Percentiles rank a stretch among this genome's conserved stretches.
These are phyloP conservation scores for Sclerodermus sp. DNA, from an alignment of 2,888 invertebrate genomes.

Conservation along the genomic window DNA sequence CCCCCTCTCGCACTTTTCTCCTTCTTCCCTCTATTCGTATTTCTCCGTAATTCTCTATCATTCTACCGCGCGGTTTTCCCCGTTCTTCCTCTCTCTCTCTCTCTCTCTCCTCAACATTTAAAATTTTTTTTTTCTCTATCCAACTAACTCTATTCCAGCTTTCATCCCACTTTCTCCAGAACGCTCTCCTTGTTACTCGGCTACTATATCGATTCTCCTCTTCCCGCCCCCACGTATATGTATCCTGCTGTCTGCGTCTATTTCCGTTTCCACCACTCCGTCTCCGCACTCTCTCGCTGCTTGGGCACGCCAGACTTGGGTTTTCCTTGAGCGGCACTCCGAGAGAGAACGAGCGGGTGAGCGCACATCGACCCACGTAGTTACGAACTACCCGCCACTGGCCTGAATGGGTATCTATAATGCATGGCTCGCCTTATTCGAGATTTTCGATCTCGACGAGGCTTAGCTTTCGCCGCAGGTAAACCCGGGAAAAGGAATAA, in stretches of 20 bases:
- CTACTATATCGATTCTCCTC: conserved; percentile 1
- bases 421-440: conserved; percentile 43
- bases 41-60: conserved; percentile 12
- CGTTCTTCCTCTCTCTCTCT: conserved; percentile 15
- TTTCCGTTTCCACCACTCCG: conserved; percentile 2
- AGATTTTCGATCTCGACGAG: conserved; percentile 42
- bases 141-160: conserved; percentile 2
- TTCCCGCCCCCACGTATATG: conserved; percentile 1
- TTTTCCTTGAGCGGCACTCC: conserved; percentile 17
- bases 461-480: conserved; percentile 26
- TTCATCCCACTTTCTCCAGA: conserved; percentile 11
- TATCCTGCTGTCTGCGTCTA: neutral
- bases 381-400: conserved; percentile 28
- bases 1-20: conserved; percentile 11
- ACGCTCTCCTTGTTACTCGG: conserved; percentile 7
- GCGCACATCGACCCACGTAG: conserved; percentile 28
- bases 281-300: neutral
- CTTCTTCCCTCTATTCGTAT: conserved; percentile 13
- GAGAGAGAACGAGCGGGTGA: neutral
- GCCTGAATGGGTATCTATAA: conserved; percentile 46
- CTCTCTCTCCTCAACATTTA: conserved; percentile 1
- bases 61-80: conserved; percentile 4
- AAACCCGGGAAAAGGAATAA: conserved; percentile 27
- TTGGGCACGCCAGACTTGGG: conserved; percentile 13
- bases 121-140: conserved; percentile 8